These are phyloP conservation scores for Scomber scombrus DNA, from an alignment of 2,113 vertebrate species.

Conservation along the genomic window DNA sequence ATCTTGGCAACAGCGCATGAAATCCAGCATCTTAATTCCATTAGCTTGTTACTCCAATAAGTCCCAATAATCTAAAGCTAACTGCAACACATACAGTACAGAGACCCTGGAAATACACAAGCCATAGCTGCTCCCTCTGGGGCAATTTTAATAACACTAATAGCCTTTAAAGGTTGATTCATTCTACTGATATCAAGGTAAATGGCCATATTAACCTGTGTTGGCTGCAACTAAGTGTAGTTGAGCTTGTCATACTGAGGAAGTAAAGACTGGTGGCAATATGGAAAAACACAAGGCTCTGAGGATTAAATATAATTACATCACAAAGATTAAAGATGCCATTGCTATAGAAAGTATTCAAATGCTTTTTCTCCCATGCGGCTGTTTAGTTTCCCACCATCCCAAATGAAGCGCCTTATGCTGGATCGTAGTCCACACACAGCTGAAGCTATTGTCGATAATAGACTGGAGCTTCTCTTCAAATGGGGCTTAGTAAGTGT, in stretches of 20 bases:
- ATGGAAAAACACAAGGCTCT: slow-evolving; percentile 55
- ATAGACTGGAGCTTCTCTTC: slow-evolving; percentile 73
- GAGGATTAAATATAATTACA: slow-evolving; percentile 62
- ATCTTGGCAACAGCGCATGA: slow-evolving; percentile 81
- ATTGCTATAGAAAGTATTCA: slow-evolving; percentile 58
- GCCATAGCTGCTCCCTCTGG: slow-evolving; percentile 64
- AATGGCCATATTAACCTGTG: slow-evolving; percentile 75
- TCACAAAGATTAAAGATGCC: slow-evolving; percentile 64
- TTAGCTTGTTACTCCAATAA: slow-evolving; percentile 86
- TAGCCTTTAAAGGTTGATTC: slow-evolving; percentile 78
- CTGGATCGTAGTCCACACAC: slow-evolving; percentile 64
- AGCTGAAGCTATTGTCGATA: slow-evolving; percentile 70
- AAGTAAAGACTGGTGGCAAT: slow-evolving; percentile 48
- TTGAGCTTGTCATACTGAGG: slow-evolving; percentile 34
- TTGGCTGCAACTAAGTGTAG: slow-evolving; percentile 47
- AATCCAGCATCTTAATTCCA: slow-evolving; percentile 85
- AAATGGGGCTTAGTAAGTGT: slow-evolving; percentile 75
- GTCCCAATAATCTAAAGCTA: slow-evolving; percentile 81
- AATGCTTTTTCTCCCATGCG: slow-evolving; percentile 33
- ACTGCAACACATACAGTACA: slow-evolving; percentile 74
- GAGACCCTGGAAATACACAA: slow-evolving; percentile 57
- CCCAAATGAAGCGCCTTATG: slow-evolving; percentile 59
- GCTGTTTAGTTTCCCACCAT: slow-evolving; percentile 67
- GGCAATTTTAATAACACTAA: slow-evolving; percentile 81
- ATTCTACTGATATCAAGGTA: slow-evolving; percentile 75